phyloP scores from a whole-genome alignment of 2,888 invertebrate species.

The Melipona bicolor region DNA sequence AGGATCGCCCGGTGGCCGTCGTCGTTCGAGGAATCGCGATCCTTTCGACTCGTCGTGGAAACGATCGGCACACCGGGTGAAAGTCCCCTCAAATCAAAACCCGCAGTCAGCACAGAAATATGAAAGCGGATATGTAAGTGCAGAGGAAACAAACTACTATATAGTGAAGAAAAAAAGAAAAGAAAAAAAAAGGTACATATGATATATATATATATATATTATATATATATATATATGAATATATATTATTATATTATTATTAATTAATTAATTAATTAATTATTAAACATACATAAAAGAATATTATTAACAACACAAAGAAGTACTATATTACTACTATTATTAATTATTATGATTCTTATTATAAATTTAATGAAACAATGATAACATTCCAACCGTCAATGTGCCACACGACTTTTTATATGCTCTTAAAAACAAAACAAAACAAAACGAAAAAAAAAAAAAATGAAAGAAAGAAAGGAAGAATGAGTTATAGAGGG shows the following conservation, averaged over 20 bases:
- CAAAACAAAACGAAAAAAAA: constrained; percentile 54
- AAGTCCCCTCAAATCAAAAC: constrained; percentile 83
- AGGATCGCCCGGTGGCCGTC: constrained; percentile 60
- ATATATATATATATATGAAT: constrained; percentile 74
- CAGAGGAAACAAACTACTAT: constrained; percentile 82
- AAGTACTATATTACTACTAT: constrained; percentile 82
- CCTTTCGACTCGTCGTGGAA: too few relatives aligned
- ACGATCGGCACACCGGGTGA: constrained; percentile 68
- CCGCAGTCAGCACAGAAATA: constrained; percentile 82
- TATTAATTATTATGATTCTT: constrained; percentile 76
- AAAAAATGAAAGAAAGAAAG: background rate
- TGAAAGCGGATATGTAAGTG: constrained; percentile 79
- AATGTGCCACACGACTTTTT: constrained; percentile 88
- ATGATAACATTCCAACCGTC: constrained; percentile 87
- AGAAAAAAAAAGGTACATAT: constrained; percentile 63
- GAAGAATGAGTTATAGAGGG: constrained; percentile 38
- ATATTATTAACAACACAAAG: constrained; percentile 76
- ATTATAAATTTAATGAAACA: constrained; percentile 81
- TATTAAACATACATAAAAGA: constrained; percentile 75
- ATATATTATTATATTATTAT: constrained; percentile 65
- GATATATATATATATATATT: constrained; percentile 71
- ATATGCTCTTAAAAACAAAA: constrained; percentile 71
- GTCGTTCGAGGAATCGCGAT: background rate
- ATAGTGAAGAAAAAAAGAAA: constrained; percentile 70
- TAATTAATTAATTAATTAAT: constrained; percentile 66